Base-by-base conservation (phyloP, 1,140 invertebrate genomes). In the Drosophila kikkawai region DNA sequence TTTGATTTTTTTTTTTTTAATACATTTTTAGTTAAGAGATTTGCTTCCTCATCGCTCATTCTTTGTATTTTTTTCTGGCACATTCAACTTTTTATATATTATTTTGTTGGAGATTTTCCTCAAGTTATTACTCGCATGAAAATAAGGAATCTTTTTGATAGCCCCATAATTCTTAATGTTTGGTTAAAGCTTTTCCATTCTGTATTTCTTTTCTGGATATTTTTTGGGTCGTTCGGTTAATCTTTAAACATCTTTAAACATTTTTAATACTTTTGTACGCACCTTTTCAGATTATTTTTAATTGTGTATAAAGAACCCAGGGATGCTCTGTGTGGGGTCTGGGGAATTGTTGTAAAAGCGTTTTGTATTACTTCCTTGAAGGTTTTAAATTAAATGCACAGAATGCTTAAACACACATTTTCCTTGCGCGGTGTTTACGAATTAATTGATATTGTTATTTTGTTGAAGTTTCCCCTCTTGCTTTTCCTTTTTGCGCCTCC, bases 381-480 rank as follows among this genome's bases (percentile, higher is more conserved):
- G 11, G 39, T 45, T 51, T 61, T 68, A 57, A 53, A 50, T 71
- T 44, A 81, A 79, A 79, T 79, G 60, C 73, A 69, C 66, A 65
- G 66, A 60, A 58, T 56, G 56, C 67, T 78, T 82, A 68, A 87
- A 71, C 58, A 68, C 79, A 71, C 55, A 82, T 68, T 75, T 71
- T 53, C 42, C 67, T 51, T 45, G 50, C 29, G 22, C 60, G 17
- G 26, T 82, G 66, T 60, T 69, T 70, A 60, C 65, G 47, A 64
- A 73, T 82, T 81, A 82, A 82, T 78, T 77, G 56, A 76, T 68
- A 80, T 68, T 84, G 69, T 81, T 48, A 84, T 74, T 84, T 69
- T 66, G 51, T 66, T 73, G 56, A 71, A 66, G 69, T 60, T 63
- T 73, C 59, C 56, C 57, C 53, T 47, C 36, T 51, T 22, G 50